A percentile compares a stretch with the other conserved stretches of the same genome.
phyloP scores from a whole-genome alignment of 2,888 invertebrate genomes.

The Lithodes maja region DNA sequence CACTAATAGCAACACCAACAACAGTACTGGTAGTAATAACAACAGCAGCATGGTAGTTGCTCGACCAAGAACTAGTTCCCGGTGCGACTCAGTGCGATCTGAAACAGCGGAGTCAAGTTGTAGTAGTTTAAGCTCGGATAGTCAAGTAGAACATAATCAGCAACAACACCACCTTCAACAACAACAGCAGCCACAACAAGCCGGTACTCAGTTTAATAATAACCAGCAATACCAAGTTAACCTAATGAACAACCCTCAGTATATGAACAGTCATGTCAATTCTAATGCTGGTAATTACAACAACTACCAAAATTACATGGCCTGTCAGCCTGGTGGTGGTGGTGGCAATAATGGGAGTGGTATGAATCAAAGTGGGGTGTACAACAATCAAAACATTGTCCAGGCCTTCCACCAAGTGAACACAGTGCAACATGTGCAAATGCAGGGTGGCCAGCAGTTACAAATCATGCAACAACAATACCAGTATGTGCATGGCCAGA shows the following conservation, averaged over 20 bases:
- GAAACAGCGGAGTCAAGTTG: slow-evolving; percentile 67
- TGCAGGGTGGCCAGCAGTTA: slow-evolving; percentile 68
- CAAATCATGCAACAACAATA: slow-evolving; percentile 68
- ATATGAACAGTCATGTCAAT: slow-evolving; percentile 56
- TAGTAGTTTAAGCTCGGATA: slow-evolving; percentile 67
- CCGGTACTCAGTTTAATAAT: slow-evolving; percentile 12
- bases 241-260: slow-evolving; percentile 57
- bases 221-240: slow-evolving; percentile 49
- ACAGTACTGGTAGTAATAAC: slow-evolving; percentile 37
- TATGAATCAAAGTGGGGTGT: slow-evolving; percentile 56
- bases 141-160: slow-evolving; percentile 56
- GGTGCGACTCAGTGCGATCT: slow-evolving; percentile 68
- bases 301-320: slow-evolving; percentile 55
- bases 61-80: slow-evolving; percentile 65
- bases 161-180: slow-evolving; percentile 39
- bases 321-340: slow-evolving; percentile 52
- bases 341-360: slow-evolving; percentile 53
- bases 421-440: slow-evolving; percentile 65
- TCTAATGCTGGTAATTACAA: slow-evolving; percentile 38
- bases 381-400: slow-evolving; percentile 66
- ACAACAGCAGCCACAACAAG: slow-evolving; percentile 26
- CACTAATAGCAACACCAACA: slow-evolving; percentile 7
- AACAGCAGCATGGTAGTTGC: slow-evolving; percentile 55
- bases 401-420: slow-evolving; percentile 66
- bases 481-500: slow-evolving; percentile 60